Base-by-base conservation (phyloP, 2,888 invertebrate species). In the Phorcus lineatus region DNA sequence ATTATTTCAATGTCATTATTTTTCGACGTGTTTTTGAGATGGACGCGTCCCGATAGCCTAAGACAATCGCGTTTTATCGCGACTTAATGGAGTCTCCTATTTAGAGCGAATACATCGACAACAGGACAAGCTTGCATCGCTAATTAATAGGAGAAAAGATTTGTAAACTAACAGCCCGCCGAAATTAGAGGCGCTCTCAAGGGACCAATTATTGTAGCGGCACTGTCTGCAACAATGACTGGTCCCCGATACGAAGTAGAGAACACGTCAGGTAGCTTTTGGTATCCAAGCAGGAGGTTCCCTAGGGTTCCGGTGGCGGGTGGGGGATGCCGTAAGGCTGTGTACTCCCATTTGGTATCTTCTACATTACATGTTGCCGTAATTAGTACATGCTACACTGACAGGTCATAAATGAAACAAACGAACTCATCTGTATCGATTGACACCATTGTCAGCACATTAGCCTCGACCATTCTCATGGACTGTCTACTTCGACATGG, bases 41-140 rank as follows among this genome's bases (percentile, higher is more conserved):
- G 75, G 77, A 76, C 78, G 67, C 66, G 75, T 67, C 57, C 77
- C 77, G 82, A 81, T 79, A 79, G 78, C 79, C 55, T 78, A 82
- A 82, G 82, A 82, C 82, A 82, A 82, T 82, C 80, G 79, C 52
- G 79, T 74, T 80, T 80, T 80, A 82, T 82, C 78, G 82, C 78
- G 55, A 70, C 79, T 79, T 82, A 82, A 82, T 82, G 82, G 82
- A 79, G 77, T 79, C 80, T 53, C 67, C 80, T 78, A 80, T 81
- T 81, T 82, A 80, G 67, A 76, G 77, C 62, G 57, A 80, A 75
- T 75, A 75, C 80, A 54, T 57, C 80, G 74, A 70, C 40, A 70
- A 76, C 17, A 74, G 74, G 80, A 81, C 80, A 70, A 81, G 78
- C 79, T 75, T 74, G 79, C 80, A 70, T 77, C 78, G 78, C 82